Conservation (phyloP, 2,888 invertebrate genomes). For the Charanyca ferruginea region DNA sequence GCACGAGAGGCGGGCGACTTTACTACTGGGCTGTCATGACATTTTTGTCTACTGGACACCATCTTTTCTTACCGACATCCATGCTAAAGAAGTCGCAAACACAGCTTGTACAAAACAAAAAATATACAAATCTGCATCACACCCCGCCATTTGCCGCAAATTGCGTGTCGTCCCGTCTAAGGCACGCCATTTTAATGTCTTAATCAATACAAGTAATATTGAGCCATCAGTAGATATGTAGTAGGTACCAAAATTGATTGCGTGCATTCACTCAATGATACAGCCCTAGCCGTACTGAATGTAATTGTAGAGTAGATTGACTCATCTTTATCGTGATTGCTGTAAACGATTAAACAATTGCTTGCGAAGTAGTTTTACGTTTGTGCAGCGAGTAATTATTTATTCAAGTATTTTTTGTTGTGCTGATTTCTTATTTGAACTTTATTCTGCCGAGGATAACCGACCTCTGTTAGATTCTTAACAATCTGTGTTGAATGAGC, state of each 20-base stretch:
- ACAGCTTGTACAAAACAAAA: slow-evolving; percentile 9
- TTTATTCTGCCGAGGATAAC: too few relatives aligned
- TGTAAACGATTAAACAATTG: slow-evolving; percentile 21
- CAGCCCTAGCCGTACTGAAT: slow-evolving; percentile 17
- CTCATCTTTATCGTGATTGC: slow-evolving; percentile 37
- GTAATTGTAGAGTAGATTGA: slow-evolving; percentile 40
- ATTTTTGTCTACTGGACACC: too few relatives aligned
- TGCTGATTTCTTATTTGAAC: too few relatives aligned
- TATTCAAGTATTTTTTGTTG: background rate
- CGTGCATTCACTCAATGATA: slow-evolving; percentile 51
- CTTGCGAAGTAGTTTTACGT: background rate
- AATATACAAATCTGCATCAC: slow-evolving; percentile 10
- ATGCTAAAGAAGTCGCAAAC: too few relatives aligned
- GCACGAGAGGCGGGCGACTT: too few relatives aligned
- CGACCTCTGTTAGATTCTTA: too few relatives aligned
- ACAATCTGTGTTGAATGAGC: too few relatives aligned
- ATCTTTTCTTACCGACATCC: too few relatives aligned
- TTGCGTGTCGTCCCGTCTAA: slow-evolving; percentile 38
- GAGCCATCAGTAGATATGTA: slow-evolving; percentile 22
- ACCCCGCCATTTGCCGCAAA: slow-evolving; percentile 8
- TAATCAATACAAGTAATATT: slow-evolving; percentile 52
- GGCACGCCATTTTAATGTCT: slow-evolving; percentile 48
- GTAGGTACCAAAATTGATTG: slow-evolving; percentile 29
- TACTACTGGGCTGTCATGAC: too few relatives aligned
- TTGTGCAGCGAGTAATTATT: too few relatives aligned